These are phyloP conservation scores for Diuraphis noxia DNA, from an alignment of 1,140 invertebrate genomes.

Conservation along the genomic window DNA sequence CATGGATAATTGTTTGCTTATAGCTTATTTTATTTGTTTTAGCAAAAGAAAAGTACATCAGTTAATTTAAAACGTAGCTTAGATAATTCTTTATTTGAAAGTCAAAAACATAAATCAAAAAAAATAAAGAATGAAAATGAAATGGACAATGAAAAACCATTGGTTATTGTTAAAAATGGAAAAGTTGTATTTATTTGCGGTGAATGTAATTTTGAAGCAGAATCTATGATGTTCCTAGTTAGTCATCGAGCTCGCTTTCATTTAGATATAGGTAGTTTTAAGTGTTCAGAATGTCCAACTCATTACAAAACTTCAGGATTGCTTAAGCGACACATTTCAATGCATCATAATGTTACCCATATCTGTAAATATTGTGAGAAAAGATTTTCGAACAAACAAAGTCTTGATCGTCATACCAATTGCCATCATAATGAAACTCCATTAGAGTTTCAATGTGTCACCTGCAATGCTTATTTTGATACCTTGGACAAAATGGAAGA, in stretches of 20 bases:
- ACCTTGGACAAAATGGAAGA: conserved; percentile 46
- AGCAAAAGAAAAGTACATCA: neutral
- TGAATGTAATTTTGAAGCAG: conserved; percentile 23
- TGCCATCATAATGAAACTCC: neutral
- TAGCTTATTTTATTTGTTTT: neutral
- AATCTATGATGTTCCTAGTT: neutral
- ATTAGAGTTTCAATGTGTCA: conserved; percentile 50
- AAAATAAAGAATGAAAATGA: conserved; percentile 31
- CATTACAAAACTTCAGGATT: neutral
- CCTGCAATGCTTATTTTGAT: conserved; percentile 46
- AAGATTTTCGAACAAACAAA: conserved; percentile 25
- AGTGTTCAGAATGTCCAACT: conserved; percentile 24
- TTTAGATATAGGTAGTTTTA: neutral
- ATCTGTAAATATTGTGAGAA: conserved; percentile 43
- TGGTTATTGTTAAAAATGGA: conserved; percentile 36
- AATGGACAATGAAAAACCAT: neutral
- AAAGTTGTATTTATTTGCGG: conserved; percentile 42
- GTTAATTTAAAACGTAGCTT: neutral
- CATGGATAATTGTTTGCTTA: neutral
- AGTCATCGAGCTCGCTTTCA: neutral
- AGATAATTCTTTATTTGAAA: neutral
- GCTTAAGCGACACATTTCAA: neutral
- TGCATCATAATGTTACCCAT: neutral
- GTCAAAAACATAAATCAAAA: neutral
- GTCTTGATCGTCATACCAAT: conserved; percentile 27